A percentile compares a stretch with the other conserved stretches of the same genome.
phyloP scores from a whole-genome alignment of 2,888 invertebrate genomes.

The Pheosia gnoma region DNA sequence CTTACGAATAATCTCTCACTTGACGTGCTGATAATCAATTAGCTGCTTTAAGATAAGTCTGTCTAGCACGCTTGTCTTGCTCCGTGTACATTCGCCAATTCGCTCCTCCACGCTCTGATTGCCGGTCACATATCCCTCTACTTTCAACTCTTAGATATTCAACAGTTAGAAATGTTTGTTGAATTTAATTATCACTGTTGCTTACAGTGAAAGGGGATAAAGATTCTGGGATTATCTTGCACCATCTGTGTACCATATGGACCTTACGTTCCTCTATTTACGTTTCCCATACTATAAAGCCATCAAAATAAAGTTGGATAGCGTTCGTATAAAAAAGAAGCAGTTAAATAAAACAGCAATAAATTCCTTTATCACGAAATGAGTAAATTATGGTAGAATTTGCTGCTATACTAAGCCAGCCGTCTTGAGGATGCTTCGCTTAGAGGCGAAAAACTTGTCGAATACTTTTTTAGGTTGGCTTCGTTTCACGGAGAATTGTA shows the following conservation, averaged over 20 bases:
- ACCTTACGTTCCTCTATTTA: background rate
- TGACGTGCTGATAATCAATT: no score
- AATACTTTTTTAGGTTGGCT: no score
- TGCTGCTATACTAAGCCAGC: no score
- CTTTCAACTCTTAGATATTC: constrained; percentile 2
- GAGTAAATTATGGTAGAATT: no score
- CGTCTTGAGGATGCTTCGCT: no score
- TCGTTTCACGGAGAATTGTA: no score
- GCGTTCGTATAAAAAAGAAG: background rate
- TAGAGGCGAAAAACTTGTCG: no score
- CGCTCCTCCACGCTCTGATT: constrained; percentile 5
- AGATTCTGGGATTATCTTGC: background rate
- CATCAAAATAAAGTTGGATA: background rate
- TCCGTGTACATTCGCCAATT: constrained; percentile 2
- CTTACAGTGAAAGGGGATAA: background rate
- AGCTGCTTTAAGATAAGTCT: background rate
- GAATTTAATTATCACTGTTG: background rate
- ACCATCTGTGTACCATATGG: background rate
- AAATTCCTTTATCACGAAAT: no score
- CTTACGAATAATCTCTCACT: no score
- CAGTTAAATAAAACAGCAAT: no score
- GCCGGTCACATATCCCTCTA: background rate
- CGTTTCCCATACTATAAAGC: background rate
- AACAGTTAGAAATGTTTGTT: constrained; percentile 3
- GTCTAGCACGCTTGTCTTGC: background rate